Conservation (phyloP, 92 coral and sea anemone genomes). For the Umimayanthus chanpuru region DNA sequence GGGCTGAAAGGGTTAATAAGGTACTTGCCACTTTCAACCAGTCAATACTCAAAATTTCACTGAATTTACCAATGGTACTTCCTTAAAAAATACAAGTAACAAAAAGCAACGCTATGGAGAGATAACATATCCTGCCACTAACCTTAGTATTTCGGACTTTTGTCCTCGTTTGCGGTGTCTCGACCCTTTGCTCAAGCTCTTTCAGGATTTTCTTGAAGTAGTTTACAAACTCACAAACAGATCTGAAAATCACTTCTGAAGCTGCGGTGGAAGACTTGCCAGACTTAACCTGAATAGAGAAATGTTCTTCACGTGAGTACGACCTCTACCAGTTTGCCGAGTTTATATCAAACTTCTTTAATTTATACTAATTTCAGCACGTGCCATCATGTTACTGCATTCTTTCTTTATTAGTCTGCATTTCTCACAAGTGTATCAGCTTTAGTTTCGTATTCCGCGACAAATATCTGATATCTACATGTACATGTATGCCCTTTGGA, state of each 20-base stretch:
- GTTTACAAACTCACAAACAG: slow-evolving; percentile 70
- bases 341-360: background rate
- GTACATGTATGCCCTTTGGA: too few species aligned
- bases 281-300: slow-evolving; percentile 58
- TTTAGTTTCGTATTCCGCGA: slow-evolving; percentile 82
- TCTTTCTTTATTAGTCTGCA: slow-evolving; percentile 91
- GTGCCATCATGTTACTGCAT: slow-evolving; percentile 84
- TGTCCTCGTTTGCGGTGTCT: slow-evolving; percentile 46
- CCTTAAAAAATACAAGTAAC: background rate
- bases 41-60: background rate
- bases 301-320: background rate
- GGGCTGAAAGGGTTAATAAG: background rate
- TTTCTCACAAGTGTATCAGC: slow-evolving; percentile 72
- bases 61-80: too few species aligned
- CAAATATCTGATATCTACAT: slow-evolving; percentile 68
- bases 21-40: background rate
- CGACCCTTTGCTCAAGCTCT: slow-evolving; percentile 24
- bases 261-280: slow-evolving; percentile 90
- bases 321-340: background rate
- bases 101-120: background rate
- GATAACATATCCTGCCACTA: background rate
- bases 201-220: slow-evolving; percentile 71
- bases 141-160: slow-evolving; percentile 72
- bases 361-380: slow-evolving; percentile 30
- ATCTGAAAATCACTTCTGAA: slow-evolving; percentile 85